Evolutionary conservation across 2,888 invertebrate genomes (phyloP), one percentile per base, ranked within the genome.

Genomic region (Ethmia dodecea): DNA sequence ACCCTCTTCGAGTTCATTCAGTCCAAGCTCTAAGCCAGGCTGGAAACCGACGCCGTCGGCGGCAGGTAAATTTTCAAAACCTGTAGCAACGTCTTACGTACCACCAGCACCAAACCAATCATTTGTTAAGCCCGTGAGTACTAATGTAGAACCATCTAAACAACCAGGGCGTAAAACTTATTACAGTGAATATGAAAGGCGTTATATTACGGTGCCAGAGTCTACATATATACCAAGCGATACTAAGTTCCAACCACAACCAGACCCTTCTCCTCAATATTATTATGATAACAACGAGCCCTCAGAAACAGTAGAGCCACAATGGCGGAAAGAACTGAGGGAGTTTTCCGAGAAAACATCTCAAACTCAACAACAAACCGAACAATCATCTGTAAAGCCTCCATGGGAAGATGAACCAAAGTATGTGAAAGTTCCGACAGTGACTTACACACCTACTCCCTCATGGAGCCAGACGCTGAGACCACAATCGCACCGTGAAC

Each of bases 81-180:
- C 70, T n/a, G 50, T 64, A 33, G 74, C 81, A 8, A 77, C 70
- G 22, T 54, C 86, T 6, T 86, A 81, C 37, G 73, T 81, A 49
- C 86, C 86, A 14, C 86, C 86, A 22, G 81, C 84, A 34, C 86
- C 86, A 1, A 86, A 86, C 41, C 83, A 84, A 40, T 86, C 86
- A 1, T 86, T 86, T 39, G 86, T 86, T 1, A 78, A 66, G 34
- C 53, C 75, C 3, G 75, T 65, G 1, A 62, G 54, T 24, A 42
- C 41, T 20, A 46, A 49, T 24, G 39, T 40, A 2, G 78, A 78
- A 32, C 62, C 66, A 25, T 69, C 75, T 1, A 72, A 58, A 38
- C 42, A 62, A 12, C 66, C 79, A 13, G 86, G 86, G 2, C 76
- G 81, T 35, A 86, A 83, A 52, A 86, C 84, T 0, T 86, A 86